Evolutionary conservation across 1,140 invertebrate species (phyloP), one percentile per base, ranked within the genome.

Genomic region (Streblospio benedicti): DNA sequence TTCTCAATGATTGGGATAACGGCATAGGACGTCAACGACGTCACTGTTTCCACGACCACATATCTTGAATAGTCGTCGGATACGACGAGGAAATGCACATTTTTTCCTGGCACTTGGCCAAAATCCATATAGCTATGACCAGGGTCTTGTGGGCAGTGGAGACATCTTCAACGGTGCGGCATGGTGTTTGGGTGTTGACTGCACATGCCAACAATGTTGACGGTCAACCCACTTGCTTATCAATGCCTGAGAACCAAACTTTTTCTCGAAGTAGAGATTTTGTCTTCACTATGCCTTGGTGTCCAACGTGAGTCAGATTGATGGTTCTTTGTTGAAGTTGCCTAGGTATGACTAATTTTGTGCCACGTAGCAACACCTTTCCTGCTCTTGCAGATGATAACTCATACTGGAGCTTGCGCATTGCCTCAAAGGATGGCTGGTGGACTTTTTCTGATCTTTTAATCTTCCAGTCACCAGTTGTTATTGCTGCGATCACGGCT

Each of bases 221-320:
- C 31, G 35, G 20, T 6, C 16, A 0, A 6, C 43, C 33, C 20
- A 38, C 35, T 2, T 23, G 16, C 20, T 30, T 51, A 51, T 14
- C 49, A 28, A 51, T 51, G 49, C 49, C 49, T n/a, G 49, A 28
- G 28, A 51, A 51, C 49, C 49, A 51, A 51, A 51, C 49, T 28
- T 51, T 38, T 51, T 51, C 49, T 1, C 53, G 20, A 31, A 38
- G 2, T 23, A 38, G 25, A 16, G 16, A 12, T 25, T 49, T 49
- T 12, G 45, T 49, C 45, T 49, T 49, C 20, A 49, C 45, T 14
- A 49, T 20, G 16, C 1, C 45, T 23, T 49, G 45, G 23, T 49
- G 45, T 49, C 23, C 16, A n/a, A 0, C 45, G 20, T 49, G 45
- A 4, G 31, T n/a, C 6, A 44, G 38, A 12, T 41, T 18, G 12